phyloP scores from a whole-genome alignment of 2,888 invertebrate genomes.

The Epinotia bilunana region DNA sequence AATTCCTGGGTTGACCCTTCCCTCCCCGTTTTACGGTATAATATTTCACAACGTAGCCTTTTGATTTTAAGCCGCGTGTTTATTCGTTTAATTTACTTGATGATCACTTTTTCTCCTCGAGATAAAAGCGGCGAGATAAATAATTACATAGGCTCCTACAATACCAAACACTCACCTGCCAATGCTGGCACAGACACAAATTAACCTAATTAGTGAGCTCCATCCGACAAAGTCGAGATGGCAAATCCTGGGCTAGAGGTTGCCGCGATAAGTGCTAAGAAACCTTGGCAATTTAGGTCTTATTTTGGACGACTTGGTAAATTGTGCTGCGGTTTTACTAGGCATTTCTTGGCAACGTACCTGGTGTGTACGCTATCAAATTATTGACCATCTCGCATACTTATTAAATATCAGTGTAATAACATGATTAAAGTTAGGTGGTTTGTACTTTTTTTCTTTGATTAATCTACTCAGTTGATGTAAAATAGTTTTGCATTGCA shows the following conservation, averaged over 20 bases:
- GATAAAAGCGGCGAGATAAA: background rate
- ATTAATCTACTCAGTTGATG: too few relatives aligned
- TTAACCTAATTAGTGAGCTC: constrained; percentile 21
- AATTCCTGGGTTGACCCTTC: too few relatives aligned
- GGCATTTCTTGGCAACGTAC: background rate
- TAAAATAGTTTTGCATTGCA: too few relatives aligned
- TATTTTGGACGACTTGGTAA: background rate
- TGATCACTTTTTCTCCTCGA: background rate
- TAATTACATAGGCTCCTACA: background rate
- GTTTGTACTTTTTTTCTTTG: too few relatives aligned
- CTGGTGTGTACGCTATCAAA: background rate
- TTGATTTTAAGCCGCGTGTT: background rate
- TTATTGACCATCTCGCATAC: background rate
- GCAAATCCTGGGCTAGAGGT: background rate
- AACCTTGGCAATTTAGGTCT: background rate
- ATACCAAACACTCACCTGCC: background rate
- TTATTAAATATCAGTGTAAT: background rate
- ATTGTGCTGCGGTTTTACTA: background rate
- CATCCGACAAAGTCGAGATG: background rate
- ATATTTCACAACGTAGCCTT: too few relatives aligned
- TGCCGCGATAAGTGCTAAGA: background rate
- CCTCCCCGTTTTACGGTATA: too few relatives aligned
- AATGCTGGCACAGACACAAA: constrained; percentile 10
- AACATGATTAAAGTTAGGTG: too few relatives aligned
- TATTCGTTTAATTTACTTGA: background rate